phyloP scores from a whole-genome alignment of 1,140 invertebrate genomes.

The Brachionus paranguensis region DNA sequence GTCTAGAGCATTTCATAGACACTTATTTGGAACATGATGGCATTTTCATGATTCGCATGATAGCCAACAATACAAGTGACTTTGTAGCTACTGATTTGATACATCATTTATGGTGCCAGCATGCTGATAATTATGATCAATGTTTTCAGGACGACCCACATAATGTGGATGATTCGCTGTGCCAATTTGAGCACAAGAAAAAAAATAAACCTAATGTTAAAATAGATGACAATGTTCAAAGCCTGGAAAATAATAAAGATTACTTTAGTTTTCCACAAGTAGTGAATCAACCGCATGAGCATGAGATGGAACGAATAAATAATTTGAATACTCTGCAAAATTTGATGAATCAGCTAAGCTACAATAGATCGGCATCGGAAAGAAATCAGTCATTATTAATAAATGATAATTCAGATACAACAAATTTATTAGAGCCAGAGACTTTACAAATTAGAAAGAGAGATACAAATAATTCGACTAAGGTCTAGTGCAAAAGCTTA shows the following conservation, averaged over 20 bases:
- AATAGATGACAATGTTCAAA: background rate
- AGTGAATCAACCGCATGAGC: background rate
- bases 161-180: background rate
- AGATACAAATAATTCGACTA: conserved; percentile 5
- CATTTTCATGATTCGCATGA: conserved; percentile 57
- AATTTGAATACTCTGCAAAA: background rate
- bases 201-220: background rate
- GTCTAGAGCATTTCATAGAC: conserved; percentile 54
- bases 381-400: background rate
- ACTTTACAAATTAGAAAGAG: conserved; percentile 12
- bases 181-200: conserved; percentile 25
- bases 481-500: background rate
- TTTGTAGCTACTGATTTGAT: conserved; percentile 57
- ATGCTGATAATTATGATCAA: conserved; percentile 37
- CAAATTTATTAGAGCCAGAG: background rate
- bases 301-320: background rate
- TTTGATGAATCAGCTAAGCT: background rate
- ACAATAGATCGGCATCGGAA: background rate
- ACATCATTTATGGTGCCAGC: conserved; percentile 34
- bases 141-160: conserved; percentile 22
- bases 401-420: background rate
- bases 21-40: conserved; percentile 59
- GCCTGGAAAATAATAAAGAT: background rate
- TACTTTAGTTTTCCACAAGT: conserved; percentile 9
- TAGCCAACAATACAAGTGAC: conserved; percentile 59